phyloP scores from a whole-genome alignment of 23 tunicate species.

The Phallusia fumigata region DNA sequence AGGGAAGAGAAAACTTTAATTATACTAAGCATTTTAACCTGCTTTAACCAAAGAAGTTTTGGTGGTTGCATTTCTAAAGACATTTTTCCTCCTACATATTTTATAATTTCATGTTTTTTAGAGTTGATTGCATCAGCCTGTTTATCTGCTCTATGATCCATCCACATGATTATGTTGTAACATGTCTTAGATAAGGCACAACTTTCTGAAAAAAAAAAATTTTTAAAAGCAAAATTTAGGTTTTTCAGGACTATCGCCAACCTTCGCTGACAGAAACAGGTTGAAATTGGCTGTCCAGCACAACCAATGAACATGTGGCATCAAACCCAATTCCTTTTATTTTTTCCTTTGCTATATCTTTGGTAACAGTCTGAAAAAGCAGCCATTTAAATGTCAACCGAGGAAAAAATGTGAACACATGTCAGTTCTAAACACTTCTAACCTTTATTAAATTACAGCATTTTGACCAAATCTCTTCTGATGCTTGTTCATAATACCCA shows the following conservation, averaged over 20 bases:
- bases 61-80: slow-evolving; percentile 98
- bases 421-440: too few species aligned
- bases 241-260: not conserved
- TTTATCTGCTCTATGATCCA: slow-evolving; percentile 89
- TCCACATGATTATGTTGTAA: slow-evolving; percentile 87
- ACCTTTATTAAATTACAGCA: slow-evolving; percentile 61
- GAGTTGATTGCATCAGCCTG: slow-evolving; percentile 74
- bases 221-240: not conserved
- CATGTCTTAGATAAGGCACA: not conserved
- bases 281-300: slow-evolving; percentile 51
- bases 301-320: slow-evolving; percentile 95
- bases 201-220: not conserved
- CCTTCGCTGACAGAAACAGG: slow-evolving; percentile 45
- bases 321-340: slow-evolving; percentile 90
- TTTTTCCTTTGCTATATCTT: slow-evolving; percentile 16
- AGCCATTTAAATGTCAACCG: not conserved
- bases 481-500: slow-evolving; percentile 67
- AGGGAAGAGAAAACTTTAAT: not conserved
- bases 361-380: slow-evolving; percentile 27
- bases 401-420: not conserved
- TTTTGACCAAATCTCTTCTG: slow-evolving; percentile 69
- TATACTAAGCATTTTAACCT: slow-evolving; percentile 16
- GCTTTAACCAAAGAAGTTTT: slow-evolving; percentile 76
- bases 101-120: slow-evolving; percentile 39
- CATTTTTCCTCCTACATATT: slow-evolving; percentile 89